Evolutionary conservation across 2,113 vertebrate genomes (phyloP).

Genomic region (Sylvietta virens): DNA sequence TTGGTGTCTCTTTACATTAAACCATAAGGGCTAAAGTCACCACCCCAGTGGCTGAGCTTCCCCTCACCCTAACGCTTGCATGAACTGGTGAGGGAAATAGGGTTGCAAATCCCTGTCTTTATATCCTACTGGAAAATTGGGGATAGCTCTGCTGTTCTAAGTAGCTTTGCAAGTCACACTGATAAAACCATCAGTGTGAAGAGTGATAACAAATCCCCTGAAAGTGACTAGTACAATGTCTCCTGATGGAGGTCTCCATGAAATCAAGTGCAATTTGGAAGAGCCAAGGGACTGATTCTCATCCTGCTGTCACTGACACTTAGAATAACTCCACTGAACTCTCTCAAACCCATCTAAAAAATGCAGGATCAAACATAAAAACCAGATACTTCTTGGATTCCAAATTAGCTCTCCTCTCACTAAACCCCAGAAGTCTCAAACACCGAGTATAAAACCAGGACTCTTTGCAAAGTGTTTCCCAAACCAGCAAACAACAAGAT

Average conservation of each 20-base stretch:
- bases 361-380: background rate
- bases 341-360: background rate
- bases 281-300: background rate
- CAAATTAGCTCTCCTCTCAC: background rate
- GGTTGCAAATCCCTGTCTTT: background rate
- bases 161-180: background rate
- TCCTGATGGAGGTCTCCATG: background rate
- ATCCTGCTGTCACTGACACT: background rate
- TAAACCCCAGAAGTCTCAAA: background rate
- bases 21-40: background rate
- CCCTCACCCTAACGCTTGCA: background rate
- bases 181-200: background rate
- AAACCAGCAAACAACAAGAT: background rate
- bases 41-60: background rate
- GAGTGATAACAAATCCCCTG: background rate
- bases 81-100: background rate
- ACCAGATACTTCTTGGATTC: background rate
- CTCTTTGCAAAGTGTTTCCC: background rate
- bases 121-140: background rate
- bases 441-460: background rate
- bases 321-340: background rate
- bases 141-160: background rate
- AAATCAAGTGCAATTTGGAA: background rate
- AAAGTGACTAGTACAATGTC: background rate
- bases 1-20: background rate